These are phyloP conservation scores for Cherax destructor DNA, from an alignment of 1,140 invertebrate species.

Conservation along the genomic window DNA sequence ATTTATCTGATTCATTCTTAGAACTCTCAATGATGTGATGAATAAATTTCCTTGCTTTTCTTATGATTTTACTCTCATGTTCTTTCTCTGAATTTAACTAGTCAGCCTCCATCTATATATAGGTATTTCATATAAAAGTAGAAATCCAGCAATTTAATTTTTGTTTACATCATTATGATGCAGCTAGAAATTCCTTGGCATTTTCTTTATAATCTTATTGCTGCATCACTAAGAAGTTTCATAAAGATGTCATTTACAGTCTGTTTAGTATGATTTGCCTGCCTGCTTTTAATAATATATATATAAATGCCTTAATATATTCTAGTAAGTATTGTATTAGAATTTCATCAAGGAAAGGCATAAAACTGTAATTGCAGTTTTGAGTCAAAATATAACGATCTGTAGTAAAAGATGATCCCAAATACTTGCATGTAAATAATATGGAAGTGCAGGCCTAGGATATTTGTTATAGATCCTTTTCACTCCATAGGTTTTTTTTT, in stretches of 20 bases:
- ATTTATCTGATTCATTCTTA: neutral
- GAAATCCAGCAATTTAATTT: neutral
- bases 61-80: neutral
- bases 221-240: neutral
- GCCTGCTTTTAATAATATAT: neutral
- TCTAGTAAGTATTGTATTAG: neutral
- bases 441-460: too few relatives aligned
- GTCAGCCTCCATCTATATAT: neutral
- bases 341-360: neutral
- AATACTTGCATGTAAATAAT: too few relatives aligned
- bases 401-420: neutral
- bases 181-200: neutral
- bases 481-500: too few relatives aligned
- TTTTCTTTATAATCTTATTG: neutral
- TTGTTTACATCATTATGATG: neutral
- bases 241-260: neutral
- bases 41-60: neutral
- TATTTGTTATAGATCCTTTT: too few relatives aligned
- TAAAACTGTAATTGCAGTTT: neutral
- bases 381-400: neutral
- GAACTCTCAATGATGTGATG: constrained; percentile 18
- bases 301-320: too few relatives aligned
- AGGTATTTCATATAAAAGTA: neutral
- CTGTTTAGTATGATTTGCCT: neutral
- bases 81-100: neutral